A percentile compares a stretch with the other conserved stretches of the same genome.
phyloP scores from a whole-genome alignment of 2,888 invertebrate genomes.

The Volucella inflata region DNA sequence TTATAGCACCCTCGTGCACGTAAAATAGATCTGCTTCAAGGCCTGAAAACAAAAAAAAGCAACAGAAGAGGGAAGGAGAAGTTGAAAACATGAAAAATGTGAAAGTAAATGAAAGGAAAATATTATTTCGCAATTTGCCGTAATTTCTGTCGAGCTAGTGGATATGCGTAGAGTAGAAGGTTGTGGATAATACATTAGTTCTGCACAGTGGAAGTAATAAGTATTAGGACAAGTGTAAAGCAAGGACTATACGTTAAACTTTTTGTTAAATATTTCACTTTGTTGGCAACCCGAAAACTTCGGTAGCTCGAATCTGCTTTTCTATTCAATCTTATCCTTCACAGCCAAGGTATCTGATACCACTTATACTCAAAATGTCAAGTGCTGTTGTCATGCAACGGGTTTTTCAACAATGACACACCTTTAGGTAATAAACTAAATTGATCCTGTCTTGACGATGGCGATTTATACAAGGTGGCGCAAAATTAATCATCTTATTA shows the following conservation, averaged over 20 bases:
- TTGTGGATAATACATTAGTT: not conserved
- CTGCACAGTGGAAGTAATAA: constrained; percentile 32
- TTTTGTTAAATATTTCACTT: too few species aligned
- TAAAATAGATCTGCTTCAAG: constrained; percentile 91
- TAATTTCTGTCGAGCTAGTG: constrained; percentile 39
- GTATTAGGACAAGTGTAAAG: not conserved
- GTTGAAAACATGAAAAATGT: constrained; percentile 41
- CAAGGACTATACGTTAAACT: not conserved
- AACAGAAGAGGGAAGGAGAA: constrained; percentile 23
- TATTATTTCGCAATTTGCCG: constrained; percentile 69
- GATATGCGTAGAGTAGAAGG: constrained; percentile 22
- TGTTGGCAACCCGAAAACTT: too few species aligned
- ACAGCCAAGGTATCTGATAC: too few species aligned
- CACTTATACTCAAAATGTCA: too few species aligned
- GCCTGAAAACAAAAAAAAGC: constrained; percentile 85
- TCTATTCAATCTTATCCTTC: too few species aligned
- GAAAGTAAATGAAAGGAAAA: constrained; percentile 71
- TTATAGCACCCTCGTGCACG: constrained; percentile 92
- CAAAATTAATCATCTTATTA: too few species aligned
- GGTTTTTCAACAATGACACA: too few species aligned
- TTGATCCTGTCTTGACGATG: too few species aligned
- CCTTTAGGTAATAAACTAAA: too few species aligned
- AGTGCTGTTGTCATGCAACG: too few species aligned
- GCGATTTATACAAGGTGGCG: too few species aligned
- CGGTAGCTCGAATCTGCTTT: too few species aligned